Evolutionary conservation across 2,113 vertebrate genomes (phyloP).

Genomic region (Orientallactaga bullata): DNA sequence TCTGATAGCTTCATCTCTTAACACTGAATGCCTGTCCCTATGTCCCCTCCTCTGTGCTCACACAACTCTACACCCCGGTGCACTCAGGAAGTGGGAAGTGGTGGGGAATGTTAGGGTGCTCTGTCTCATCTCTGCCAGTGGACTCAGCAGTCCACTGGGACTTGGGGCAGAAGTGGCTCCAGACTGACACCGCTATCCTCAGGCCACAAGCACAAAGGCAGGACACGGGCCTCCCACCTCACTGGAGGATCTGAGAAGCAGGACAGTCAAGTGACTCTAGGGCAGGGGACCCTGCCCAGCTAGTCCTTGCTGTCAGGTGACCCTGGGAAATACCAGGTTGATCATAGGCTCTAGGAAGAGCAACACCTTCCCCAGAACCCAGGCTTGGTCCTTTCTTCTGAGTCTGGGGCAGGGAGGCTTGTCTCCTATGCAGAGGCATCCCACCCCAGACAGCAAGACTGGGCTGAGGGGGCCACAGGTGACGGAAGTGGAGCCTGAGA

Average conservation of each 20-base stretch:
- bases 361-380: neutral
- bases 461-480: neutral
- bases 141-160: neutral
- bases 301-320: neutral
- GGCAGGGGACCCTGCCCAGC: neutral
- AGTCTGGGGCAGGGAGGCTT: neutral
- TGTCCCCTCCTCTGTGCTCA: neutral
- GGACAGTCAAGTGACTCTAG: neutral
- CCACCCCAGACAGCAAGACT: too few species aligned
- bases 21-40: neutral
- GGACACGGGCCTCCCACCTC: neutral
- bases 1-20: neutral
- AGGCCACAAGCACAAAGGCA: neutral
- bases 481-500: too few species aligned
- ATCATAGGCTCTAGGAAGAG: neutral
- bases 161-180: neutral
- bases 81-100: neutral
- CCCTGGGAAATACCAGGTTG: neutral
- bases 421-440: neutral
- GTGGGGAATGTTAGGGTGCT: neutral
- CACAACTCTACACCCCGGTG: neutral
- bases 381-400: neutral
- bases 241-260: neutral
- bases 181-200: too few species aligned
- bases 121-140: neutral